A percentile compares a stretch with the other conserved stretches of the same genome.
These are phyloP conservation scores for Sphecodes monilicornis DNA, from an alignment of 2,888 invertebrate genomes.

Conservation along the genomic window DNA sequence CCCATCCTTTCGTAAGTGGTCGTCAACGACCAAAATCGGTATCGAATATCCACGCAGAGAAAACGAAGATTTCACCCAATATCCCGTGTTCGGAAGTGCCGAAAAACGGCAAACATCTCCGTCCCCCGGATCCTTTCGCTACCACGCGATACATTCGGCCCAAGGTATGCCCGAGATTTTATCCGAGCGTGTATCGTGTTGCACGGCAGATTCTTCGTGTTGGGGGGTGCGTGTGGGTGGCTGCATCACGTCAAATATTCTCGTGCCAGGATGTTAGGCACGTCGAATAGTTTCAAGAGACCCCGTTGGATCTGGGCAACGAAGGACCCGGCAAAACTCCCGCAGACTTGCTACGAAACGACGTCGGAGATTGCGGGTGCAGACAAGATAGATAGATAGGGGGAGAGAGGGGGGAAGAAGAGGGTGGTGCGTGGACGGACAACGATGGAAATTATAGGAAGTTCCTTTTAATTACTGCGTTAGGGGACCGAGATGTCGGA, in stretches of 20 bases:
- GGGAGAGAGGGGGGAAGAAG: neutral
- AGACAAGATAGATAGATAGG: neutral
- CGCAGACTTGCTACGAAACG: constrained; percentile 48
- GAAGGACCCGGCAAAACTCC: constrained; percentile 33
- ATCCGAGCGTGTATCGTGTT: constrained; percentile 28
- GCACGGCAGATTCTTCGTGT: constrained; percentile 11
- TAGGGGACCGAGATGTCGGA: constrained; percentile 53
- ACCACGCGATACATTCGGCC: constrained; percentile 26
- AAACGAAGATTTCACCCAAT: neutral
- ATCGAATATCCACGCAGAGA: constrained; percentile 8
- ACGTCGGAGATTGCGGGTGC: constrained; percentile 25
- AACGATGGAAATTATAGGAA: constrained; percentile 70
- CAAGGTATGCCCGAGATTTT: constrained; percentile 28
- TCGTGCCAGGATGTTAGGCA: constrained; percentile 3
- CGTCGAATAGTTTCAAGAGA: constrained; percentile 29
- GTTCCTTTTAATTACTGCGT: constrained; percentile 76
- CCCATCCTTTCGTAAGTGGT: neutral
- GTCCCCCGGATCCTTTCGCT: neutral
- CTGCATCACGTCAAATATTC: constrained; percentile 5
- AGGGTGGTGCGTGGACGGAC: constrained; percentile 38
- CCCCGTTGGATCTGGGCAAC: constrained; percentile 20
- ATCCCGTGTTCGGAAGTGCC: neutral
- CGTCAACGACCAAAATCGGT: neutral
- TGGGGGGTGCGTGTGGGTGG: neutral
- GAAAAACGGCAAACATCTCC: neutral